Evolutionary conservation across 1,140 invertebrate species (phyloP).

Genomic region (Tetramorium alpestre): DNA sequence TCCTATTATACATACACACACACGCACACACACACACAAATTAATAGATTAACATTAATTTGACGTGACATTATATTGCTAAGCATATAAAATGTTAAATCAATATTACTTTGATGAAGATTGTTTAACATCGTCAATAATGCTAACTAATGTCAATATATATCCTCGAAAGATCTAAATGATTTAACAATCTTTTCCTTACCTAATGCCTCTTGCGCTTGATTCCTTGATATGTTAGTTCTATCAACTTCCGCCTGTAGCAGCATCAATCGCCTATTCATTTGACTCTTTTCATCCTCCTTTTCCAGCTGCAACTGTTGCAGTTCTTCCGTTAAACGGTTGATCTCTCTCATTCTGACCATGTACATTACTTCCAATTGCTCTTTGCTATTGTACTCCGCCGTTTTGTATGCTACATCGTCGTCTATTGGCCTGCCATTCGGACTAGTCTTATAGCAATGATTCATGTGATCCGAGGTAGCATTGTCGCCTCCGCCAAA

Average conservation of each 20-base stretch:
- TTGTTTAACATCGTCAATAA: neutral
- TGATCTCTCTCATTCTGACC: constrained; percentile 77
- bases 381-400: constrained; percentile 79
- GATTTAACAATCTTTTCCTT: constrained; percentile 38
- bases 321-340: constrained; percentile 76
- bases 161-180: neutral
- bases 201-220: constrained; percentile 78
- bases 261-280: constrained; percentile 74
- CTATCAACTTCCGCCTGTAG: constrained; percentile 78
- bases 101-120: neutral
- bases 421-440: constrained; percentile 76
- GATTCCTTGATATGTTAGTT: constrained; percentile 76
- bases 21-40: too few species aligned
- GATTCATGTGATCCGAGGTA: constrained; percentile 77
- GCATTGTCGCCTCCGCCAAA: constrained; percentile 73
- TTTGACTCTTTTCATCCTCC: constrained; percentile 75
- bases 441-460: constrained; percentile 76
- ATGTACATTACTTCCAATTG: constrained; percentile 80
- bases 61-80: too few species aligned
- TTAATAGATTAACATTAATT: too few species aligned
- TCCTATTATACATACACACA: too few species aligned
- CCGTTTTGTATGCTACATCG: constrained; percentile 73
- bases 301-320: constrained; percentile 75
- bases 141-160: neutral
- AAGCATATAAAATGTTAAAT: neutral